Percentiles rank a stretch among this genome's conserved stretches.
Evolutionary conservation across 1,140 invertebrate genomes (phyloP).

Genomic region (Carcinoscorpius rotundicauda): DNA sequence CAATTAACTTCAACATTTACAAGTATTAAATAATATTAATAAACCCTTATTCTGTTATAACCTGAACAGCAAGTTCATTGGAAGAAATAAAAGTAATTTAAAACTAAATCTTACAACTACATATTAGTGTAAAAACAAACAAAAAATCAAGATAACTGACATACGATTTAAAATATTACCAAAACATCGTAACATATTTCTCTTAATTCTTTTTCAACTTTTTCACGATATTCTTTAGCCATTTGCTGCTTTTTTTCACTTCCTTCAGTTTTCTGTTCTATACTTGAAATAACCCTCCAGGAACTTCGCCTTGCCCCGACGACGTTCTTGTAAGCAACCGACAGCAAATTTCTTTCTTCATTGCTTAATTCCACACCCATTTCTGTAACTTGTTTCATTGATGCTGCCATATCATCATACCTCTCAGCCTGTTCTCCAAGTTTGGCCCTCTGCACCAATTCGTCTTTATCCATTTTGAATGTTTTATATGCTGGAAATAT

Average conservation of each 20-base stretch:
- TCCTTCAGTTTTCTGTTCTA: slow-evolving; percentile 95
- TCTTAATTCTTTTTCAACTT: slow-evolving; percentile 95
- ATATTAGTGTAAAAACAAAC: no score
- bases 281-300: slow-evolving; percentile 97
- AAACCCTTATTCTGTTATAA: no score
- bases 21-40: no score
- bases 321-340: slow-evolving; percentile 98
- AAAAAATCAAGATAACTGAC: no score
- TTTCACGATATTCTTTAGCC: slow-evolving; percentile 96
- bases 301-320: slow-evolving; percentile 93
- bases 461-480: slow-evolving; percentile 66
- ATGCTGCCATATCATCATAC: slow-evolving; percentile 53
- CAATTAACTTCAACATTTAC: no score
- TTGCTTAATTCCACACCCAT: slow-evolving; percentile 85
- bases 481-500: no score
- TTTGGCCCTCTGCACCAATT: slow-evolving; percentile 97
- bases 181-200: slow-evolving; percentile 97
- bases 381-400: slow-evolving; percentile 96
- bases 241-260: slow-evolving; percentile 92
- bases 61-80: no score
- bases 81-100: no score
- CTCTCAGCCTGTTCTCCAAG: slow-evolving; percentile 97
- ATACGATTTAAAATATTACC: slow-evolving; percentile 42
- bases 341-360: slow-evolving; percentile 94
- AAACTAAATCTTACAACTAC: no score